Base-by-base conservation (phyloP, 2,888 invertebrate genomes). In the Pseudanteris insignis region DNA sequence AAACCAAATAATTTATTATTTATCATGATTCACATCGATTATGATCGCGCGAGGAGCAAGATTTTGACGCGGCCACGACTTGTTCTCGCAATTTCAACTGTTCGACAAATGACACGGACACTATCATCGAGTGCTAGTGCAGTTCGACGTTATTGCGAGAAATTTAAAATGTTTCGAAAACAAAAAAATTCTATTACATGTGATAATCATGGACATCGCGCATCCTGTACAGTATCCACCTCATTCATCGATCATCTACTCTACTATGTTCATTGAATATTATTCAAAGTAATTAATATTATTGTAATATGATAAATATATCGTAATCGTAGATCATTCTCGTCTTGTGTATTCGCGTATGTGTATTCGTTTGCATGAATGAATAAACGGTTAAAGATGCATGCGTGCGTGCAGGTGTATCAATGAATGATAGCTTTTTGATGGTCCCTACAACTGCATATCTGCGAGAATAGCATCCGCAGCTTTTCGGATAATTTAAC, bases 211-310 rank as follows among this genome's bases (percentile, higher is more conserved):
- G 78, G 73, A 78, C 74, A 79, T 79, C 77, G 79, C 76, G 78
- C 85, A 85, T 86, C 84, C 84, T 84, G 83, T 80, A 80, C 78
- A 82, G 83, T 76, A 84, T 84, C 84, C 84, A 79, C 84, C 83
- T 85, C 85, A 85, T 85, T 85, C 85, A 85, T 85, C 83, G 83
- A 85, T 85, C 84, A 84, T 84, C 85, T 83, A 81, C 76, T 81
- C 81, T 81, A 82, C 81, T 83, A 83, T 83, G 82, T 83, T 83
- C 81, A 82, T 78, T 81, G 78, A 81, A 79, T 81, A 81, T 82
- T 69, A 72, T 68, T 29, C 11, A 57, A 72, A 70, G 66, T 74
- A 76, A 74, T 74, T 77, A 76, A 74, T 74, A 73, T 76, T 76
- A 77, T 77, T 76, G 74, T 77, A 75, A 74, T 75, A 74, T 75